These are phyloP conservation scores for Crambe crambe DNA, from an alignment of 37 sponge, comb jelly and placozoan genomes.

Conservation along the genomic window DNA sequence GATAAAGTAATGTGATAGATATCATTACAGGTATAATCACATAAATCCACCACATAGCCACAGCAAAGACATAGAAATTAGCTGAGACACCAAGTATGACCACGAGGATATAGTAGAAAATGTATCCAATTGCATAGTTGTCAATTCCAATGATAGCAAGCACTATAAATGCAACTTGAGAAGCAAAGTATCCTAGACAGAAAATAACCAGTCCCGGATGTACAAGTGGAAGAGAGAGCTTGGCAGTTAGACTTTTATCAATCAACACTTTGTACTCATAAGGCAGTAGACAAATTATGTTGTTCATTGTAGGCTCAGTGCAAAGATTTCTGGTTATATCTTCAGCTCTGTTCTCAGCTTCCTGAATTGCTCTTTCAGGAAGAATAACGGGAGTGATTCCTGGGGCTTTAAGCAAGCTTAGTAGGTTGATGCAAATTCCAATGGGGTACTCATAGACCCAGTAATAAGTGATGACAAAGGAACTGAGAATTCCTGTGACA, in stretches of 20 bases:
- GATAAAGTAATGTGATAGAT: too few relatives aligned
- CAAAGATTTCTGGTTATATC: too few relatives aligned
- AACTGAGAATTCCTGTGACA: not conserved
- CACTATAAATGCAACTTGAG: constrained; percentile 17
- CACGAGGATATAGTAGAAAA: not conserved
- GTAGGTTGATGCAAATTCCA: not conserved
- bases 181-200: not conserved
- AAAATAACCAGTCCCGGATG: not conserved
- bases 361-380: too few relatives aligned
- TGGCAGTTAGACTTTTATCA: not conserved
- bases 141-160: not conserved
- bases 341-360: too few relatives aligned
- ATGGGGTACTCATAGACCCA: constrained; percentile 13
- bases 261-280: not conserved
- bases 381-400: too few relatives aligned
- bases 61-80: constrained; percentile 15
- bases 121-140: not conserved
- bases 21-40: too few relatives aligned
- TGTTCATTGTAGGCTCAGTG: too few relatives aligned
- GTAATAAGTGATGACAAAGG: constrained; percentile 13
- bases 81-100: constrained; percentile 2
- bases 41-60: constrained; percentile 2
- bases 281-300: not conserved
- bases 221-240: not conserved
- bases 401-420: too few relatives aligned